Evolutionary conservation across 2,113 vertebrate genomes (phyloP).

Genomic region (Dasypus novemcinctus): DNA sequence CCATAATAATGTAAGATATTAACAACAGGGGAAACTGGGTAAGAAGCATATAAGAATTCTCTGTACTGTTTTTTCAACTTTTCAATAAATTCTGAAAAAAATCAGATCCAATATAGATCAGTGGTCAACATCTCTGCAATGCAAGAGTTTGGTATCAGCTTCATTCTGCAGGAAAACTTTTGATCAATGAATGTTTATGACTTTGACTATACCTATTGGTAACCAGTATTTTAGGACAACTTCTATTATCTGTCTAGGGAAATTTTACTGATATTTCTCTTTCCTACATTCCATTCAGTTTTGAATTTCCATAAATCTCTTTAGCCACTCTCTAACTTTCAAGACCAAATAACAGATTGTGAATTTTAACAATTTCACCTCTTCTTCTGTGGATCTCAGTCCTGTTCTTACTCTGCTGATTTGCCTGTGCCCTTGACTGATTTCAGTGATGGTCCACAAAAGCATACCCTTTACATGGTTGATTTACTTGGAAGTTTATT

Average conservation of each 20-base stretch:
- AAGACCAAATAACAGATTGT: background rate
- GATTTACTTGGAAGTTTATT: background rate
- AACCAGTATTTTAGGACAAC: background rate
- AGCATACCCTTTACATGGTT: background rate
- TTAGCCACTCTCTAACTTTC: background rate
- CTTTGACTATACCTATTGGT: conserved; percentile 43
- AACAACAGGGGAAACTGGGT: background rate
- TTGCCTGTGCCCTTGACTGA: background rate
- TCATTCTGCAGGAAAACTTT: background rate
- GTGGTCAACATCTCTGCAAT: background rate
- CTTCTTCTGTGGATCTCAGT: background rate
- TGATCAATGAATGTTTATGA: background rate
- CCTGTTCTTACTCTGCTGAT: background rate
- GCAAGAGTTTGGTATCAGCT: background rate
- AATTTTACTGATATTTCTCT: conserved; percentile 31
- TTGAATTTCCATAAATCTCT: conserved; percentile 22
- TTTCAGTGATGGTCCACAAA: background rate
- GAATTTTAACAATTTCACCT: background rate
- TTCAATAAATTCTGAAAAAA: background rate
- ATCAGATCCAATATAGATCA: background rate
- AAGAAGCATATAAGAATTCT: background rate
- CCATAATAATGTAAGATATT: background rate
- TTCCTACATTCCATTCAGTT: background rate
- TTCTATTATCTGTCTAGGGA: conserved; percentile 17
- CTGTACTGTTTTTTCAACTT: background rate